phyloP scores from a whole-genome alignment of 2,113 vertebrate genomes.

The Azemiops feae region DNA sequence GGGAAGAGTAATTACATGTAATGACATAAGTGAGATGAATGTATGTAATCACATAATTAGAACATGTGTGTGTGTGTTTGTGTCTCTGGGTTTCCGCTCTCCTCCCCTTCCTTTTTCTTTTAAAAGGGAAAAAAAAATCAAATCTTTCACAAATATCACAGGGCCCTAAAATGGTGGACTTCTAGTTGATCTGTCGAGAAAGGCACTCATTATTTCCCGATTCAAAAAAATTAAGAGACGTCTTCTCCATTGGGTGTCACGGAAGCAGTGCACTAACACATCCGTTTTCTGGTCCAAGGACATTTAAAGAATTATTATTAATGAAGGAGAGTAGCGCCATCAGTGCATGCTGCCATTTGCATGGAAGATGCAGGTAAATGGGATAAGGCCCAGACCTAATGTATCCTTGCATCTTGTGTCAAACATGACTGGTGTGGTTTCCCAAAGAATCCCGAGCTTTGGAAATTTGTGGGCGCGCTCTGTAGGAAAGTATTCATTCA shows the following conservation, averaged over 20 bases:
- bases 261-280: background rate
- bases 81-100: background rate
- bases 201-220: background rate
- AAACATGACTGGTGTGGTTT: background rate
- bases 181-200: background rate
- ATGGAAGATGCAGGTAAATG: background rate
- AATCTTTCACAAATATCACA: constrained; percentile 26
- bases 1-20: constrained; percentile 54
- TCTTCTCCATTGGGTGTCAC: background rate
- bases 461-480: background rate
- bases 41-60: constrained; percentile 59
- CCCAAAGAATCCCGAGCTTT: background rate
- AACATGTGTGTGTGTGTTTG: constrained; percentile 30
- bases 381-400: background rate
- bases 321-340: background rate
- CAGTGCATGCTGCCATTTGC: background rate
- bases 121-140: constrained; percentile 18
- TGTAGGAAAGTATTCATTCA: background rate
- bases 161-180: background rate
- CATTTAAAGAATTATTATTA: background rate
- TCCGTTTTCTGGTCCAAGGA: background rate
- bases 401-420: background rate
- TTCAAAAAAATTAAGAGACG: background rate
- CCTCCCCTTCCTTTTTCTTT: background rate
- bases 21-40: constrained; percentile 57